A percentile compares a stretch with the other conserved stretches of the same genome.
Conservation (phyloP, 2,797 vertebrate genomes). For the Tadarida brasiliensis region DNA sequence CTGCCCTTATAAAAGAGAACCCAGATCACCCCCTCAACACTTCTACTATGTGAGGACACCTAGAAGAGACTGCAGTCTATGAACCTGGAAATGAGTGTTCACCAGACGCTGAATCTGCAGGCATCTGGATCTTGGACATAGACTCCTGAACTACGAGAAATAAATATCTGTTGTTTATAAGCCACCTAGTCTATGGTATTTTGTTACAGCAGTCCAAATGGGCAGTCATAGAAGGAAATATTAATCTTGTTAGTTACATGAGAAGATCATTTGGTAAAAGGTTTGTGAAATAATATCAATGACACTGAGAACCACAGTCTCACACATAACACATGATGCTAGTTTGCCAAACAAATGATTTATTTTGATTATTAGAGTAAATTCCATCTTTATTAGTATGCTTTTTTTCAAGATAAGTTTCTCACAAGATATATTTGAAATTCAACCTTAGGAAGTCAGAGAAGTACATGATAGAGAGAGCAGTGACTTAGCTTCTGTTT, state of each 20-base stretch:
- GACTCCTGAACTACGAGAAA: neutral
- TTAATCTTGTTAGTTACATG: neutral
- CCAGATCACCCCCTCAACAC: neutral
- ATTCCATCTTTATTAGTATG: neutral
- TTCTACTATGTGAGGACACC: neutral
- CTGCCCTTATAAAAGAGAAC: neutral
- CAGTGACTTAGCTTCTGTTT: slow-evolving; percentile 8
- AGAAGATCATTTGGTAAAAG: neutral
- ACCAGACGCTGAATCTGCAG: neutral
- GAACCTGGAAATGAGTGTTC: neutral
- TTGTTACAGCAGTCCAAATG: neutral
- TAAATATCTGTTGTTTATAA: neutral
- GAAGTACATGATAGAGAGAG: neutral
- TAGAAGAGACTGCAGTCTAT: neutral
- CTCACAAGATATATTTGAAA: slow-evolving; percentile 20
- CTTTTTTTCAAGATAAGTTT: neutral
- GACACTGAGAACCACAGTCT: neutral
- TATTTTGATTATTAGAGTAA: neutral
- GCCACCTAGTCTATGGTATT: neutral
- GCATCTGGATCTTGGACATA: neutral
- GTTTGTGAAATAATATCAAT: neutral
- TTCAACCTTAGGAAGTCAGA: neutral
- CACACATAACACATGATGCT: neutral
- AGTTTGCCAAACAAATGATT: neutral
- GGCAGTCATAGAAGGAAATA: neutral